Evolutionary conservation across 2,113 vertebrate genomes (phyloP), one percentile per base, ranked within the genome.

Genomic region (Eublepharis macularius): DNA sequence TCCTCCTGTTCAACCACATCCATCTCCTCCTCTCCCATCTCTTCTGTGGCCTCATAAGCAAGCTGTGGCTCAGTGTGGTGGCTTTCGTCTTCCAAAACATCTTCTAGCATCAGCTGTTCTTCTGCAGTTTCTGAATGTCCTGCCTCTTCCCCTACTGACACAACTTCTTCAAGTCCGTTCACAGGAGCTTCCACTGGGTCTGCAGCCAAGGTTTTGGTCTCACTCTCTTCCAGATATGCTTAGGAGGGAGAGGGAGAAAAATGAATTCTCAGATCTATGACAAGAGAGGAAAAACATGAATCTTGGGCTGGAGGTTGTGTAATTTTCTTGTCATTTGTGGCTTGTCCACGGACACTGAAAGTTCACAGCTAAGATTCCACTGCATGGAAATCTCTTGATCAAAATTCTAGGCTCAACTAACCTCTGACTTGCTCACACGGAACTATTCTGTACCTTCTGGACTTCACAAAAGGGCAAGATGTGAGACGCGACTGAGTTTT

Each of bases 201-300:
- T 2, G 16, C 43, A 14, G 78, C 26, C 17, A 68, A 49, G 2
- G 34, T 5, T 57, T 94, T 94, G 34, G 57, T 0, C 0, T 13
- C 1, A 0, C 66, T 54, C n/a, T 94, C 87, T 11, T 94, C 89
- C 1, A 75, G 9, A 1, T 86, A 88, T 69, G 94, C 92, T 95
- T 14, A 29, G 70, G 16, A 0, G 0, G 1, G 41, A 29, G 70
- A 16, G 0, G 0, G 1, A 49, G 11, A 5, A 2, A 85, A 87
- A 80, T 10, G 82, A 24, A 5, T 0, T 8, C 43, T n/a, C 5
- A 0, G 0, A 26, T 54, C 14, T 81, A 54, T 57, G 12, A 19
- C 9, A 49, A 3, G 21, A 60, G 19, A 60, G 57, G 57, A 60
- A 17, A 4, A n/a, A 10, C 4, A 63, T 36, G 19, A 12, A 9